phyloP scores from a whole-genome alignment of 1,140 invertebrate species.

The Cotesia glomerata region DNA sequence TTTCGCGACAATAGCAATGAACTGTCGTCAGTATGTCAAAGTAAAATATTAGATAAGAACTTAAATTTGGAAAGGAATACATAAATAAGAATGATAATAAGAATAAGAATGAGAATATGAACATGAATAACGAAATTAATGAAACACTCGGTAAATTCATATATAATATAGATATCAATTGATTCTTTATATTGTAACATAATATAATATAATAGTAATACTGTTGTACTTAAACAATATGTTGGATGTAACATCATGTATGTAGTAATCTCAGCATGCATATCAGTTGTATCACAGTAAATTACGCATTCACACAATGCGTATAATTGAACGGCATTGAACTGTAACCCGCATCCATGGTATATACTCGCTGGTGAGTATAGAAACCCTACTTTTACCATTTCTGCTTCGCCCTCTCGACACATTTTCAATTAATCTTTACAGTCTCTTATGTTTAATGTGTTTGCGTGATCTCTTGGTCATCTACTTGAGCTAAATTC shows the following conservation, averaged over 20 bases:
- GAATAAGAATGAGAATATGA: too few species aligned
- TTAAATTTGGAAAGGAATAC: too few species aligned
- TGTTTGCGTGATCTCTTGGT: not conserved
- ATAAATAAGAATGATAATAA: too few species aligned
- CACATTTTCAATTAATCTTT: constrained; percentile 10
- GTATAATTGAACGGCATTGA: constrained; percentile 41
- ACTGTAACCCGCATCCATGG: constrained; percentile 37
- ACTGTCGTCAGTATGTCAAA: too few species aligned
- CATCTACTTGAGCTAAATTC: not conserved
- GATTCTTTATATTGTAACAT: too few species aligned
- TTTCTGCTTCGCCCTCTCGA: constrained; percentile 20
- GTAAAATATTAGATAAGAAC: too few species aligned
- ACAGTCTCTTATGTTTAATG: not conserved
- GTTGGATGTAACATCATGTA: not conserved
- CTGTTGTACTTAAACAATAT: not conserved
- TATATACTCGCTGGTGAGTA: not conserved
- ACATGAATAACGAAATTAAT: too few species aligned
- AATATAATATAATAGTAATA: not conserved
- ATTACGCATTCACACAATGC: constrained; percentile 39
- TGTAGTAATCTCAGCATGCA: not conserved
- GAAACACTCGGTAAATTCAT: too few species aligned
- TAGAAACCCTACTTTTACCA: constrained; percentile 26
- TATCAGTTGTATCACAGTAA: constrained; percentile 21
- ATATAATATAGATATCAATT: too few species aligned
- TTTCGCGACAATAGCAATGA: too few species aligned